Conservation (phyloP, 2,888 invertebrate species). For the Operophtera brumata region DNA sequence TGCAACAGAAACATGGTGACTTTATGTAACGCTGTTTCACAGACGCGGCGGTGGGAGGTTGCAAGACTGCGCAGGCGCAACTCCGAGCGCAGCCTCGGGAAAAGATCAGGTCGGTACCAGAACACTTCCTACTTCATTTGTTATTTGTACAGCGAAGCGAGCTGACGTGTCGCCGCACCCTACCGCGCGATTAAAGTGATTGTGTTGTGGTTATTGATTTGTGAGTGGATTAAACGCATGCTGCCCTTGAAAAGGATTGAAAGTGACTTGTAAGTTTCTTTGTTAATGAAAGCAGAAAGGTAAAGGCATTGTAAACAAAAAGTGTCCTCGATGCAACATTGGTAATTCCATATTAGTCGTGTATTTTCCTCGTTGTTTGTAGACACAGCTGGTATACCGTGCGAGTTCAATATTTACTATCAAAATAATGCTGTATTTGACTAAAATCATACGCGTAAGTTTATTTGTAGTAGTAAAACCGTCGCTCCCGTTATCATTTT, state of each 20-base stretch:
- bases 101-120: conserved; percentile 67
- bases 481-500: not conserved
- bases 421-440: not conserved
- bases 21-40: conserved; percentile 68
- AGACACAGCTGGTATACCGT: not conserved
- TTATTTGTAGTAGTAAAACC: too few species aligned
- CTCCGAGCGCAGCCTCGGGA: conserved; percentile 63
- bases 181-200: conserved; percentile 25
- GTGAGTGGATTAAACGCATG: conserved; percentile 27
- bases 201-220: conserved; percentile 16
- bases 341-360: not conserved
- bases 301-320: conserved; percentile 3
- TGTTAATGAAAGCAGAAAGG: conserved; percentile 1
- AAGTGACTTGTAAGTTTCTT: conserved; percentile 30
- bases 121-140: conserved; percentile 66
- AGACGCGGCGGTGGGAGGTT: conserved; percentile 68
- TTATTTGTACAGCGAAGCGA: conserved; percentile 45
- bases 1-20: conserved; percentile 47
- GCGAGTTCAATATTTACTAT: conserved; percentile 5
- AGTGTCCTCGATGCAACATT: conserved; percentile 7
- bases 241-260: conserved; percentile 31
- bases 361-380: conserved; percentile 13
- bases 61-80: conserved; percentile 64
- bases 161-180: conserved; percentile 46
- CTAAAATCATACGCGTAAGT: not conserved